Conservation (phyloP, 2,113 vertebrate genomes). For the Tauraco erythrolophus region DNA sequence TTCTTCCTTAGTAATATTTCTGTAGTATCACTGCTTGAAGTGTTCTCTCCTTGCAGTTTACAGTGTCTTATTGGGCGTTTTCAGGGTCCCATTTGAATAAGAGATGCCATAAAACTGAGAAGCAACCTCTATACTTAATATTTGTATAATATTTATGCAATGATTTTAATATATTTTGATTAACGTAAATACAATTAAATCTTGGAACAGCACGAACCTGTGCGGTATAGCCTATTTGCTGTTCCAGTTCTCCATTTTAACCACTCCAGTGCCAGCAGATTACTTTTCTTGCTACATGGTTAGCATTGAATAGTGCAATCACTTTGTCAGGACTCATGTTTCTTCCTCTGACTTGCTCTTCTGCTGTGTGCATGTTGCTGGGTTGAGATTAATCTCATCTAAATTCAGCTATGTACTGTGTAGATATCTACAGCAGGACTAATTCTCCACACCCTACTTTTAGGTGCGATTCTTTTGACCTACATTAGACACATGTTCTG, state of each 20-base stretch:
- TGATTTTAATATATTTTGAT: background rate
- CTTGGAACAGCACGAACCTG: background rate
- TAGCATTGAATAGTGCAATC: background rate
- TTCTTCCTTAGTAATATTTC: constrained; percentile 7
- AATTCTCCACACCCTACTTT: background rate
- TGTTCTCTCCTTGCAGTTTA: background rate
- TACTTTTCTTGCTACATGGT: background rate
- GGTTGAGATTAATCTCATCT: background rate
- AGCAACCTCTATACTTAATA: background rate
- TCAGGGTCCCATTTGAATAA: background rate
- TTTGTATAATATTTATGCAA: background rate
- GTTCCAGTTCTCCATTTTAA: background rate
- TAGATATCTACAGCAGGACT: background rate
- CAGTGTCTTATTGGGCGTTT: background rate
- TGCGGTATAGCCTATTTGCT: background rate
- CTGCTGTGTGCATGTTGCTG: background rate
- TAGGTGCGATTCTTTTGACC: background rate
- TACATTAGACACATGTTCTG: background rate
- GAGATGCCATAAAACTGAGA: background rate
- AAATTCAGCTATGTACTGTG: background rate
- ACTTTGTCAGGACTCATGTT: background rate
- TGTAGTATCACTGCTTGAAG: background rate
- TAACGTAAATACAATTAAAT: background rate
- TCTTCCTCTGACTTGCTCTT: background rate
- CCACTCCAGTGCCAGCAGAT: background rate